phyloP scores from a whole-genome alignment of 2,888 invertebrate species.

The Sericinus montela region DNA sequence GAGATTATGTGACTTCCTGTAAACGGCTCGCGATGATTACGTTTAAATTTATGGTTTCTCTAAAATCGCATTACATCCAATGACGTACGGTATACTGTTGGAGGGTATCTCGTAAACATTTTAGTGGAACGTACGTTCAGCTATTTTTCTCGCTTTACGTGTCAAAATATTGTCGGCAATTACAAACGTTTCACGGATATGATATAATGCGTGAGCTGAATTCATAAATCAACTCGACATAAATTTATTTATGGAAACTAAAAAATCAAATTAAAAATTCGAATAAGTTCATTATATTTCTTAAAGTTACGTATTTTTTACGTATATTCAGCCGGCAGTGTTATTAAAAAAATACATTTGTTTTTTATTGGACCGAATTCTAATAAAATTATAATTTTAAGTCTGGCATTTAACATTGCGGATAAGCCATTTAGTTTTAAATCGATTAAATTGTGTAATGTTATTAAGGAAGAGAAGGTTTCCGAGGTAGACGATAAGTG shows the following conservation, averaged over 20 bases:
- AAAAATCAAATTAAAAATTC: too few species aligned
- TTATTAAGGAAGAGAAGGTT: too few species aligned
- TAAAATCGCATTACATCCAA: conserved; percentile 11
- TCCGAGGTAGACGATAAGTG: not conserved
- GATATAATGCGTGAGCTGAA: not conserved
- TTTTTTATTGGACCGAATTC: too few species aligned
- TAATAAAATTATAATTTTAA: too few species aligned
- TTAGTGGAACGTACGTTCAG: conserved; percentile 18
- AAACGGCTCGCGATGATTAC: conserved; percentile 4
- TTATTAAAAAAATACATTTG: too few species aligned
- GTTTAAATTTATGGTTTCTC: conserved; percentile 18
- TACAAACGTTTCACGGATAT: conserved; percentile 5
- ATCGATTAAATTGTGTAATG: too few species aligned
- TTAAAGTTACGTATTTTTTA: too few species aligned
- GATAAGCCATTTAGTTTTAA: too few species aligned
- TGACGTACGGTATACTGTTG: conserved; percentile 19
- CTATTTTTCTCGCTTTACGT: conserved; percentile 14
- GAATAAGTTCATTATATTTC: too few species aligned
- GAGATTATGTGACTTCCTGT: not conserved
- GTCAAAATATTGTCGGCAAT: conserved; percentile 13
- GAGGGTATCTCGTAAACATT: conserved; percentile 22
- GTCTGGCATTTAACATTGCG: too few species aligned
- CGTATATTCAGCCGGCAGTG: too few species aligned
- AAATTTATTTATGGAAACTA: not conserved
- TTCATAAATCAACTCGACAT: not conserved